Evolutionary conservation across 2,113 vertebrate species (phyloP), one percentile per base, ranked within the genome.

Genomic region (Melozone crissalis): DNA sequence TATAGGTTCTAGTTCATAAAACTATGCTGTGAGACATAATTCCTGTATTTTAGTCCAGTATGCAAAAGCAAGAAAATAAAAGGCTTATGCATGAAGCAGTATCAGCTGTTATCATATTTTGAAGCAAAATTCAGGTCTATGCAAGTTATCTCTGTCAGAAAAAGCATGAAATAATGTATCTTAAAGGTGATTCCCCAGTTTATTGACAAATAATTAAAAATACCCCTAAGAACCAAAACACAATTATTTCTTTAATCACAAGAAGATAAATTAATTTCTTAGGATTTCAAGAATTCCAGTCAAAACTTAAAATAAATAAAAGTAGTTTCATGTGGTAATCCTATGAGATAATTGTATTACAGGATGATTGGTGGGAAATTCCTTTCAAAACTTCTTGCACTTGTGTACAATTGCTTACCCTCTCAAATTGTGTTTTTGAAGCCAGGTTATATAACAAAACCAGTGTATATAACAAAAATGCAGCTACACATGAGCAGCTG

Each of bases 211-310:
- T 18, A 84, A 78, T 33, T 46, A 26, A 51, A 83, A 90, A 46
- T 46, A 62, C 7, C 2, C 12, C 0, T 7, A 24, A 44, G 47
- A 59, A 5, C 2, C 17, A 27, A 83, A 92, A 0, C 11, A 30
- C 7, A 54, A 31, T 58, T 62, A 2, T 49, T 89, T 69, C 15
- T n/a, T 65, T 94, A 80, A 43, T 58, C 12, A 8, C 15, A 69
- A 57, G 44, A 62, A 83, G 19, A 37, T 67, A 59, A 52, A n/a
- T 54, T n/a, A 0, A 11, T 46, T 58, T 89, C 47, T 75, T 51
- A 67, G 31, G 17, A 41, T 79, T 76, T 85, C 49, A 73, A 77
- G 35, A 62, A 69, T 65, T 49, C 17, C 24, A 65, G 44, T 68
- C 33, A 69, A 52, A 62, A 13, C 9, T 68, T 72, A 35, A 44